Base-by-base conservation (phyloP, 1,140 invertebrate species). In the Hydropsyche tenuis region DNA sequence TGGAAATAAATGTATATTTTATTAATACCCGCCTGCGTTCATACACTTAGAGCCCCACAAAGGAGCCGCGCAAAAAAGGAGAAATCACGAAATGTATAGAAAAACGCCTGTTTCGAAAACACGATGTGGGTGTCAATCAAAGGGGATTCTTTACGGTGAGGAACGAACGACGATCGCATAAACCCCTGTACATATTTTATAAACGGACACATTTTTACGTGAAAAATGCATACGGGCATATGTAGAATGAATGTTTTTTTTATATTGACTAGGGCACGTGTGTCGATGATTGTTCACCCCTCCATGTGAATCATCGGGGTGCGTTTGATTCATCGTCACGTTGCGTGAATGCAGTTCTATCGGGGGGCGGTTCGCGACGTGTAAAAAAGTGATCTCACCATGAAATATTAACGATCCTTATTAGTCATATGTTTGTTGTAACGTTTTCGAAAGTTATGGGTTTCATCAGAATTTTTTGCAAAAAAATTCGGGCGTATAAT, bases 91-190 rank as follows among this genome's bases (percentile, higher is more conserved):
- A 60, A 60, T 9, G 23, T 60, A 20, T 23, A 60, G 23, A 60
- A 60, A 60, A 23, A 27, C 56, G 22, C 22, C 4, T 25, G 56
- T 60, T 60, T 60, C 22, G n/a, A 60, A 25, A 60, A 60, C 56
- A 20, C 56, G 56, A 60, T 60, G 56, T 27, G 22, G n/a, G n/a
- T 60, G 56, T 60, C 56, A 60, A 60, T 60, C 56, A 60, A 60
- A 60, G 20, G 18, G 22, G 22, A 27, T 60, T 20, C 22, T 60
- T 60, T 60, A 25, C 22, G 56, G 56, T 22, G 22, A n/a, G 56
- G 12, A 60, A 20, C 56, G 30, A 9, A 9, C 30, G 30, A 37
- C 30, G 30, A 37, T 37, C 30, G 30, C 30, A 37, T 9, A 9
- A 37, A 37, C 48, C 48, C 48, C 6, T 16, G 16, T 18, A 53